These are phyloP conservation scores for Coregonus suidteri DNA, from an alignment of 2,797 vertebrate species.

Conservation along the genomic window DNA sequence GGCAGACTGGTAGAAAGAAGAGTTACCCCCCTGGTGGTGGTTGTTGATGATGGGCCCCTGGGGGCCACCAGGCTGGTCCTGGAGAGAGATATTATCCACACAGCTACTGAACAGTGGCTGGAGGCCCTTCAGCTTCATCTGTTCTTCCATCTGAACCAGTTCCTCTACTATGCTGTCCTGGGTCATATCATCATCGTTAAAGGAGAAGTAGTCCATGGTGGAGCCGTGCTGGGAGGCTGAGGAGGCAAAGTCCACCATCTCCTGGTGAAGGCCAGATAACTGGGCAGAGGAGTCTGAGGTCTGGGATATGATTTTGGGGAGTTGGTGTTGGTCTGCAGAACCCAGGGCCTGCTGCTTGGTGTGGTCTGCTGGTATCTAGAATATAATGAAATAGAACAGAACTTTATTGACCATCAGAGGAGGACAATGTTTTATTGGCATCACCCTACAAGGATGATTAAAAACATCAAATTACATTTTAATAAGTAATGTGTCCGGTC, in stretches of 20 bases:
- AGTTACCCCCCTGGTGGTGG: slow-evolving; percentile 79
- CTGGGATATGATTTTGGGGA: neutral
- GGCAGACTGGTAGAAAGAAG: slow-evolving; percentile 90
- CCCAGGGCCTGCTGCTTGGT: slow-evolving; percentile 56
- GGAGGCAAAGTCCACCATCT: slow-evolving; percentile 89
- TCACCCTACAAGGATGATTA: no score
- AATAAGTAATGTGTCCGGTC: no score
- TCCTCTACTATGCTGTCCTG: slow-evolving; percentile 99
- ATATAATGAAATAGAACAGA: neutral
- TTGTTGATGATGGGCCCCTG: slow-evolving; percentile 81
- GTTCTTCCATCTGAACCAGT: slow-evolving; percentile 98
- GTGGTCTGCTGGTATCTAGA: slow-evolving; percentile 75
- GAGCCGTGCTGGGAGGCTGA: slow-evolving; percentile 80
- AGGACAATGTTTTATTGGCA: no score
- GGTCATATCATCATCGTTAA: slow-evolving; percentile 95
- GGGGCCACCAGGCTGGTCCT: slow-evolving; percentile 76
- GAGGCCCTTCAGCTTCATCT: slow-evolving; percentile 93
- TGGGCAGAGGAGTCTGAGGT: slow-evolving; percentile 59
- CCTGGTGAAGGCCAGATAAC: slow-evolving; percentile 85
- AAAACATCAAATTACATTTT: no score
- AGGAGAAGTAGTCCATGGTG: slow-evolving; percentile 93
- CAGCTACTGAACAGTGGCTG: slow-evolving; percentile 83
- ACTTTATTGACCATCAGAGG: neutral
- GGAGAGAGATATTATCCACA: slow-evolving; percentile 84
- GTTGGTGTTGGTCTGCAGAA: slow-evolving; percentile 29